phyloP scores from a whole-genome alignment of 2,888 invertebrate genomes.

The Drosophila anomelani region DNA sequence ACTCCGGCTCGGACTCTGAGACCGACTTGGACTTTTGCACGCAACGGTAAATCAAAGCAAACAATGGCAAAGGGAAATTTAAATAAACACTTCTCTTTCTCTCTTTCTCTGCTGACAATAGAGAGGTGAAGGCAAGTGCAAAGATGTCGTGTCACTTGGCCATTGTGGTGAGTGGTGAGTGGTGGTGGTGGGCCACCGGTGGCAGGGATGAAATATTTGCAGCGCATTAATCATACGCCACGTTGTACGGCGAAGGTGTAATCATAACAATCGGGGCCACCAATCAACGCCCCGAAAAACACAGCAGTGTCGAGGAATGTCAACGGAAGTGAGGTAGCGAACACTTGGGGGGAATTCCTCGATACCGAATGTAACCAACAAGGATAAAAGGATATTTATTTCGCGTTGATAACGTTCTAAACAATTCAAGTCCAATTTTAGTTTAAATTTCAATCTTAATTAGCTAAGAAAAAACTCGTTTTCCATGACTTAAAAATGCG shows the following conservation, averaged over 20 bases:
- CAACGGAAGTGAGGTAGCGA: neutral
- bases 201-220: conserved; percentile 39
- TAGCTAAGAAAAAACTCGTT: too few species aligned
- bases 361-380: neutral
- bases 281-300: conserved; percentile 32
- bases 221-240: conserved; percentile 70
- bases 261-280: conserved; percentile 43
- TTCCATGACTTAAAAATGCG: too few species aligned
- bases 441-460: too few species aligned
- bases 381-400: neutral
- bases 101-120: neutral
- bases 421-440: neutral
- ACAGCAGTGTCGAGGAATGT: conserved; percentile 25
- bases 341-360: neutral
- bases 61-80: conserved; percentile 14
- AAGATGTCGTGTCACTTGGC: conserved; percentile 43
- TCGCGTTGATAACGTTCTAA: too few species aligned
- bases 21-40: conserved; percentile 21
- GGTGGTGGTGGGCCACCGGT: too few species aligned
- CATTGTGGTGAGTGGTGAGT: conserved; percentile 15
- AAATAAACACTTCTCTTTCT: conserved; percentile 28
- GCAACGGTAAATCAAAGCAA: conserved; percentile 40
- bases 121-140: conserved; percentile 11
- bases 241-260: conserved; percentile 46
- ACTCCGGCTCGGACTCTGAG: neutral